Conservation (phyloP, 2,797 vertebrate species). For the Synanceia verrucosa region DNA sequence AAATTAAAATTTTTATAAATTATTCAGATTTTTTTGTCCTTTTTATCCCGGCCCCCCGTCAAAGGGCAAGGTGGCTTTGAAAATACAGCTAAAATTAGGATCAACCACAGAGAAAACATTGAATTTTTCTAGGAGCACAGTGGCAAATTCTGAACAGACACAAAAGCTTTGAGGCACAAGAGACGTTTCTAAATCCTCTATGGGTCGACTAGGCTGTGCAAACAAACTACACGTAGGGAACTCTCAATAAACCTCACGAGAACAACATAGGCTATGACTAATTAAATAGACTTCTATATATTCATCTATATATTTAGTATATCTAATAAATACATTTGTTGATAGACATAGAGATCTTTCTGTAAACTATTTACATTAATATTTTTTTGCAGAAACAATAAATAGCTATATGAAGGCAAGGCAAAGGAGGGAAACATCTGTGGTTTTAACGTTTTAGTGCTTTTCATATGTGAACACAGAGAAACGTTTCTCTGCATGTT, state of each 20-base stretch:
- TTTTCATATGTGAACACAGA: conserved; percentile 29
- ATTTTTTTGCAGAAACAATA: conserved; percentile 75
- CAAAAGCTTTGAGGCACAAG: conserved; percentile 72
- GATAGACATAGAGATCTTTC: conserved; percentile 81
- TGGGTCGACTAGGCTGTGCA: conserved; percentile 75
- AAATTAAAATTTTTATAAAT: conserved; percentile 42
- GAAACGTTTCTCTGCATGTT: conserved; percentile 7
- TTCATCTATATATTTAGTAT: conserved; percentile 79
- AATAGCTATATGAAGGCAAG: conserved; percentile 72
- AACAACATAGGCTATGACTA: conserved; percentile 80
- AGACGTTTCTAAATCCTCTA: conserved; percentile 74
- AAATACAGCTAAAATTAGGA: conserved; percentile 48
- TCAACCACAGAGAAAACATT: conserved; percentile 55
- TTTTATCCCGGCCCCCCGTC: background rate
- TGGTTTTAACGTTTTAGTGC: conserved; percentile 36
- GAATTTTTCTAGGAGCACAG: conserved; percentile 61
- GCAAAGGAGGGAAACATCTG: conserved; percentile 57
- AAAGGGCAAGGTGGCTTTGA: conserved; percentile 25
- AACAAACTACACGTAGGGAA: conserved; percentile 77
- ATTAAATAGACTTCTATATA: conserved; percentile 80
- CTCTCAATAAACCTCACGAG: conserved; percentile 74
- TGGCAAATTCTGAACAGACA: conserved; percentile 65
- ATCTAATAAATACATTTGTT: conserved; percentile 87
- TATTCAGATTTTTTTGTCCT: conserved; percentile 49
- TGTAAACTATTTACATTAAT: conserved; percentile 84